Percentiles rank a stretch among this genome's conserved stretches.
These are phyloP conservation scores for Neotragus pygmaeus DNA, from an alignment of 2,113 vertebrate genomes.

Conservation along the genomic window DNA sequence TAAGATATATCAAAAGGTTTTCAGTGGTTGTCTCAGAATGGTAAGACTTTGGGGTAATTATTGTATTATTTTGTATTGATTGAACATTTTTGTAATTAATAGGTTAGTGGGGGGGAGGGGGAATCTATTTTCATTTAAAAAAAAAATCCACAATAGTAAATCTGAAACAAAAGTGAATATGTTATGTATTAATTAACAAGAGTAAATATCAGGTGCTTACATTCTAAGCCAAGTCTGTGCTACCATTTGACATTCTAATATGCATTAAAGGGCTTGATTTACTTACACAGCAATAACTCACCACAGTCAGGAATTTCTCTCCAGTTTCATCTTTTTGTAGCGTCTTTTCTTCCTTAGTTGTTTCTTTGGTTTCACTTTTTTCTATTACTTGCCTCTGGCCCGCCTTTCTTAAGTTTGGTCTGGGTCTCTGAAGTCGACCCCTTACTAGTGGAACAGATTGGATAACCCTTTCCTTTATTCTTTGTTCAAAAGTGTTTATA, in stretches of 20 bases:
- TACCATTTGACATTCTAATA: neutral
- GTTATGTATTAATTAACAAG: neutral
- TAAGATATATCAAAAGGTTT: neutral
- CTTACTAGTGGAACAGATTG: neutral
- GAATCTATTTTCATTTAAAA: neutral
- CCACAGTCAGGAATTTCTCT: neutral
- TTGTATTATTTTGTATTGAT: neutral
- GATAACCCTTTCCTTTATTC: constrained; percentile 46
- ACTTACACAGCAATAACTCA: constrained; percentile 52
- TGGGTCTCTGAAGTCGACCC: constrained; percentile 73
- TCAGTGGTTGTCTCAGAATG: neutral
- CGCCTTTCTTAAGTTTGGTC: constrained; percentile 70
- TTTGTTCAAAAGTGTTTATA: constrained; percentile 37
- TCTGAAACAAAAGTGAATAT: neutral
- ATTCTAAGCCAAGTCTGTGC: neutral
- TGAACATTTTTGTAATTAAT: neutral
- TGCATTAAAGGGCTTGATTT: neutral
- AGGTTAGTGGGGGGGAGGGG: neutral
- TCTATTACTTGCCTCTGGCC: constrained; percentile 47
- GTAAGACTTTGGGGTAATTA: neutral
- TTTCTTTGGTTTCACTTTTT: constrained; percentile 28
- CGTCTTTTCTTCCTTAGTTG: constrained; percentile 5
- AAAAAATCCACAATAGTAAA: neutral
- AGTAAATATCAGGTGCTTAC: neutral
- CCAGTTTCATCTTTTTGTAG: constrained; percentile 52